These are phyloP conservation scores for Clangula hyemalis DNA, from an alignment of 2,797 vertebrate species.

Conservation along the genomic window DNA sequence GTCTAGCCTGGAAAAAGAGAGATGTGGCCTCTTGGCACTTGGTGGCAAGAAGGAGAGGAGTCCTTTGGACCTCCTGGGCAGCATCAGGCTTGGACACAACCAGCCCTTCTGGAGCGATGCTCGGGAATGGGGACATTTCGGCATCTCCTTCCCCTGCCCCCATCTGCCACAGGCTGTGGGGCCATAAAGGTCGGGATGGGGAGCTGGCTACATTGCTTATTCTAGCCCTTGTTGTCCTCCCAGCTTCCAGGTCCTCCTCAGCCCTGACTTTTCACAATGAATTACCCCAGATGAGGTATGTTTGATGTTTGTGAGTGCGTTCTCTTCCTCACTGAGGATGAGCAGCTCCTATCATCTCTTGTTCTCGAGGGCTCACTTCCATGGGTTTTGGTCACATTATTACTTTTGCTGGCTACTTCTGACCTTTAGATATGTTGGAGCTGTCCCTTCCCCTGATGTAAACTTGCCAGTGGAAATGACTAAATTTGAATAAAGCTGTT, in stretches of 20 bases:
- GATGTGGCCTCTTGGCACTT: neutral
- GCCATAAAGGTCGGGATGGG: neutral
- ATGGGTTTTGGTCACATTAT: fast-evolving
- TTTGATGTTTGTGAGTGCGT: neutral
- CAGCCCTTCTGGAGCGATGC: neutral
- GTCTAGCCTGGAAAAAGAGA: neutral
- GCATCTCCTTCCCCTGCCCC: neutral
- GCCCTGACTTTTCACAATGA: neutral
- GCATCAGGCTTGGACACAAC: neutral
- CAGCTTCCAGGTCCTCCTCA: neutral
- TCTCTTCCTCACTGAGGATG: neutral
- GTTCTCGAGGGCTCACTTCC: neutral
- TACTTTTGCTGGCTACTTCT: neutral
- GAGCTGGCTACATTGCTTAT: neutral
- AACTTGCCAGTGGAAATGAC: neutral
- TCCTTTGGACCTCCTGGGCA: neutral
- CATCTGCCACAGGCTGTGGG: neutral
- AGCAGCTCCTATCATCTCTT: neutral
- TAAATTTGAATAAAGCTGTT: neutral
- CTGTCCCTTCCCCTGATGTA: neutral
- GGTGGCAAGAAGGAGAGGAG: neutral
- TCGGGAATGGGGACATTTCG: neutral
- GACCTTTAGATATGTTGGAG: neutral
- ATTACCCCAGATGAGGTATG: neutral
- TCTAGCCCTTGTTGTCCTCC: neutral